phyloP scores from a whole-genome alignment of 2,888 invertebrate species.

The Platypus cylindrus region DNA sequence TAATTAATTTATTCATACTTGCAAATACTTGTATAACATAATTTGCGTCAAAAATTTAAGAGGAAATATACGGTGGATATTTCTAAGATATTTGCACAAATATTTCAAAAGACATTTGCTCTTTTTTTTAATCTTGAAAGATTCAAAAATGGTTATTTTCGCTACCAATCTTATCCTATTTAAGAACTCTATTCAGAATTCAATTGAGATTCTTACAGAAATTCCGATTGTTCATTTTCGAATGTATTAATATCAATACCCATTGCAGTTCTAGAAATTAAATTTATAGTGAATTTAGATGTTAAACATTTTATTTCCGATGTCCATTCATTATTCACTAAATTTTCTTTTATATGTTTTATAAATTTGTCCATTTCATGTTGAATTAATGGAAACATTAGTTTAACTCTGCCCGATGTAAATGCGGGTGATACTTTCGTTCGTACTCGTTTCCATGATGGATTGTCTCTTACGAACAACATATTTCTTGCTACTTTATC shows the following conservation, averaged over 20 bases:
- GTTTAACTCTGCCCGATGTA: conserved; percentile 42
- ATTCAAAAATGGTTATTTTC: too few species aligned
- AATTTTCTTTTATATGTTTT: conserved; percentile 12
- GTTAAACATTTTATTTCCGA: conserved; percentile 24
- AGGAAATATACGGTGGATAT: too few species aligned
- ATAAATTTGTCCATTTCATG: conserved; percentile 28
- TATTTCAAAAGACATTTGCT: too few species aligned
- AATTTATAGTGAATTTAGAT: conserved; percentile 29
- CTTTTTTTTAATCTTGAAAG: too few species aligned
- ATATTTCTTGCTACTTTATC: conserved; percentile 15
- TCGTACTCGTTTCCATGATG: conserved; percentile 41
- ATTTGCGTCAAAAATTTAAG: too few species aligned
- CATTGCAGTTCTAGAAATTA: conserved; percentile 28
- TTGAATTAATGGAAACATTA: conserved; percentile 39
- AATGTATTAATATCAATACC: conserved; percentile 33
- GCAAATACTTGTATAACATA: too few species aligned
- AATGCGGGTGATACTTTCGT: conserved; percentile 41
- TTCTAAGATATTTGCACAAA: too few species aligned
- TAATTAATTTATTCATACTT: too few species aligned
- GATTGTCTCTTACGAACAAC: conserved; percentile 36
- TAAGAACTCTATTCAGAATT: too few species aligned
- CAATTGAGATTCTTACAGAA: conserved; percentile 21
- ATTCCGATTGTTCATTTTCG: conserved; percentile 28
- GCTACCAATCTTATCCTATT: too few species aligned
- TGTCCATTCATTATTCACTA: conserved; percentile 3